Percentiles rank a stretch among this genome's conserved stretches.
Evolutionary conservation across 2,888 invertebrate genomes (phyloP).

Genomic region (Allacma fusca): DNA sequence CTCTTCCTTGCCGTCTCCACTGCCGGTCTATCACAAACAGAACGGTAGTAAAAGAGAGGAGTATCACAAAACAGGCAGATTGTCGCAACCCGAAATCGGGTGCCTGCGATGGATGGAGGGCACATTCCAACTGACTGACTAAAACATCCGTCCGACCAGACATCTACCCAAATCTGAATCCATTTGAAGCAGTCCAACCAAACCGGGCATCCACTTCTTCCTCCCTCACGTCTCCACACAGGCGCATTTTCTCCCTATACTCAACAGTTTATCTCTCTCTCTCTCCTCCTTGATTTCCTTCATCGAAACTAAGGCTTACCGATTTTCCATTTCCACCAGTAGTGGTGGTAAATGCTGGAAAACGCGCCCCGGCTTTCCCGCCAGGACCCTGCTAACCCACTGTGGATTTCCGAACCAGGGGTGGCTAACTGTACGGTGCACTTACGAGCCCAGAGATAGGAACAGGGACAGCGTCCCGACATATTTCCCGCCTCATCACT

Average conservation of each 20-base stretch:
- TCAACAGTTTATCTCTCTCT: constrained; percentile 39
- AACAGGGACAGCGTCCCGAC: no score
- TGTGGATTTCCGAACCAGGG: no score
- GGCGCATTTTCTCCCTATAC: constrained; percentile 10
- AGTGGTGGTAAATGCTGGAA: no score
- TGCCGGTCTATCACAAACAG: constrained; percentile 21
- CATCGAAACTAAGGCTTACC: constrained; percentile 26
- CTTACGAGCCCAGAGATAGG: no score
- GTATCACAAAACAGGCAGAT: constrained; percentile 41
- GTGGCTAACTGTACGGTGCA: no score
- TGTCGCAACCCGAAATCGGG: constrained; percentile 54
- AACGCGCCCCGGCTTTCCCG: no score
- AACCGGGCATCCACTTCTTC: constrained; percentile 46
- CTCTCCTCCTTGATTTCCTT: constrained; percentile 38
- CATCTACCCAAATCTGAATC: constrained; percentile 27
- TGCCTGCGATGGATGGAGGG: constrained; percentile 58
- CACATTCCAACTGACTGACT: constrained; percentile 51
- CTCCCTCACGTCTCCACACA: constrained; percentile 6
- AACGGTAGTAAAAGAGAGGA: constrained; percentile 16
- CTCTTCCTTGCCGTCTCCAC: not conserved
- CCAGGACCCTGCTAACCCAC: no score
- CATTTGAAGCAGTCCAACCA: constrained; percentile 25
- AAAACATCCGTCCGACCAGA: constrained; percentile 28
- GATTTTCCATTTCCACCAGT: constrained; percentile 34
- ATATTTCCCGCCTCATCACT: no score